Conservation (phyloP, 1,140 invertebrate genomes). For the Ectropis grisescens region DNA sequence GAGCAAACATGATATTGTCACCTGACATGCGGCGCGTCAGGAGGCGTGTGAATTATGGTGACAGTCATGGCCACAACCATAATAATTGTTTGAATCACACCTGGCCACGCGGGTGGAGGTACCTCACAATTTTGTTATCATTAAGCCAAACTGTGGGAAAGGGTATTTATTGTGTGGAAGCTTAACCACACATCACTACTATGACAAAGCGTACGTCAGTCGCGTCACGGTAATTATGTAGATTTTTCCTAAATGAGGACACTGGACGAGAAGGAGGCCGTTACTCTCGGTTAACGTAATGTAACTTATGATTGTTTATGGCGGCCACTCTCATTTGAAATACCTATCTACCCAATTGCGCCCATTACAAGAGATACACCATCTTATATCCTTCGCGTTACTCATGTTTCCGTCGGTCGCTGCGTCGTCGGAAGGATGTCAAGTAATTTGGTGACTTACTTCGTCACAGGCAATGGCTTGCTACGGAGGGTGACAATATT, state of each 20-base stretch:
- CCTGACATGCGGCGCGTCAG: neutral
- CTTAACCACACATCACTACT: neutral
- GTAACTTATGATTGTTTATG: conserved; percentile 10
- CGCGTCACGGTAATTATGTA: conserved; percentile 1
- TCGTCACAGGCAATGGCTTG: conserved; percentile 43
- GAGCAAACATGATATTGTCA: too few species aligned
- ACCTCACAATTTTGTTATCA: conserved; percentile 30
- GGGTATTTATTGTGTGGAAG: too few species aligned
- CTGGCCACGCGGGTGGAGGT: conserved; percentile 31
- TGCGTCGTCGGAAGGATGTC: conserved; percentile 40
- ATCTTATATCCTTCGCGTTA: conserved; percentile 8
- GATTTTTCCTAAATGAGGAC: neutral
- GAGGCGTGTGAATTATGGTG: conserved; percentile 42
- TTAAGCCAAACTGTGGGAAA: conserved; percentile 26
- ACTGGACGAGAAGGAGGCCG: neutral
- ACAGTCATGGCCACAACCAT: conserved; percentile 28
- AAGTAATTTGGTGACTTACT: conserved; percentile 27
- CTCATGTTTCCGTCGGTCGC: conserved; percentile 62
- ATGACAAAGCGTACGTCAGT: neutral
- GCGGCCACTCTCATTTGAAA: too few species aligned
- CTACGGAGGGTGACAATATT: conserved; percentile 36
- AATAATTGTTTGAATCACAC: conserved; percentile 51
- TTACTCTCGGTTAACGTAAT: conserved; percentile 7
- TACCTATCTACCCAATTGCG: too few species aligned
- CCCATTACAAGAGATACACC: neutral